Conservation (phyloP, 2,888 invertebrate species). For the Quadriops clusia region DNA sequence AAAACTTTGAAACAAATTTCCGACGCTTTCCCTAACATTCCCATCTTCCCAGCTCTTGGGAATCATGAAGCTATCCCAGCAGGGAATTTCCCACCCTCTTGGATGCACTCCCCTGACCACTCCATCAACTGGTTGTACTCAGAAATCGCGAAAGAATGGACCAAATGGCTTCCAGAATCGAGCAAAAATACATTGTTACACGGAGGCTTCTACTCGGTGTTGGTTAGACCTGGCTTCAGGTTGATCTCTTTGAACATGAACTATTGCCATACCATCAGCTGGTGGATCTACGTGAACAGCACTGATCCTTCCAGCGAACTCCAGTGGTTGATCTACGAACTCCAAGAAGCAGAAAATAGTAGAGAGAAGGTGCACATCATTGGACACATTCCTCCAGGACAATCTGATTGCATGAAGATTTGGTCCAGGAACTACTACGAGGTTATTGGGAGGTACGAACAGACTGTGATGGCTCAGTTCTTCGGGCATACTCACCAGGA, state of each 20-base stretch:
- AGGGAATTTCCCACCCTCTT: conserved; percentile 83
- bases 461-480: conserved; percentile 81
- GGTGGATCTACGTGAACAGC: conserved; percentile 90
- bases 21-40: conserved; percentile 76
- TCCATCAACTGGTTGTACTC: conserved; percentile 86
- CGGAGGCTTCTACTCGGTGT: conserved; percentile 84
- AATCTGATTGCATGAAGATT: conserved; percentile 81
- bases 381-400: conserved; percentile 92
- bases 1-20: conserved; percentile 74
- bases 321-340: conserved; percentile 85
- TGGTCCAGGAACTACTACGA: conserved; percentile 91
- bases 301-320: conserved; percentile 92
- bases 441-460: conserved; percentile 76
- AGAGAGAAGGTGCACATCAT: conserved; percentile 94
- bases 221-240: conserved; percentile 78
- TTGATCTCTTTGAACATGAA: conserved; percentile 90
- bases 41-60: conserved; percentile 87
- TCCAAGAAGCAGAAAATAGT: conserved; percentile 84
- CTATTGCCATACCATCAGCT: conserved; percentile 88
- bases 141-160: conserved; percentile 78
- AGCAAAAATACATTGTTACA: conserved; percentile 71
- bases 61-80: conserved; percentile 97
- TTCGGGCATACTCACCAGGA: conserved; percentile 90
- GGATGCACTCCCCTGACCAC: conserved; percentile 65
- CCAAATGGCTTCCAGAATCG: conserved; percentile 76